Percentiles rank a stretch among this genome's conserved stretches.
These are phyloP conservation scores for Ceratosolen solmsi DNA, from an alignment of 1,140 invertebrate genomes.

Conservation along the genomic window DNA sequence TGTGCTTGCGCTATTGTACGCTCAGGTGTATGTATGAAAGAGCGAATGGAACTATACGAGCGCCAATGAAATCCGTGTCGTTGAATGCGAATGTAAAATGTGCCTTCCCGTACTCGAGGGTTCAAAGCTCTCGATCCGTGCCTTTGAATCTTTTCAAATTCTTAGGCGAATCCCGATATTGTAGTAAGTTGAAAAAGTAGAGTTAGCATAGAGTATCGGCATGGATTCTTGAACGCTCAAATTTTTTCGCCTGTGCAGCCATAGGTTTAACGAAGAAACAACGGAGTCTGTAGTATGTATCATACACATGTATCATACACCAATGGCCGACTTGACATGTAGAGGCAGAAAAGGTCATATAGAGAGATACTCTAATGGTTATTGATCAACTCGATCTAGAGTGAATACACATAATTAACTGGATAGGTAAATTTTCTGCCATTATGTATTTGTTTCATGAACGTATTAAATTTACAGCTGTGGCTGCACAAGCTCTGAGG, in stretches of 20 bases:
- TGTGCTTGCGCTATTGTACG: not conserved
- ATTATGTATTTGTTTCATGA: conserved; percentile 11
- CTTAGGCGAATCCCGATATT: not conserved
- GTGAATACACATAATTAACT: not conserved
- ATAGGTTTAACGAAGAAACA: too few species aligned
- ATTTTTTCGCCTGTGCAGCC: too few species aligned
- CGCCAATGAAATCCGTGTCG: not conserved
- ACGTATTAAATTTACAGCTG: not conserved
- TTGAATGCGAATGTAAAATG: not conserved
- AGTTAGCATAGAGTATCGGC: too few species aligned
- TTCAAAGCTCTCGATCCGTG: not conserved
- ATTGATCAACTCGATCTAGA: not conserved
- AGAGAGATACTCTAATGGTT: not conserved
- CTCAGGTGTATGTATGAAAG: not conserved
- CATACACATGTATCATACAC: too few species aligned
- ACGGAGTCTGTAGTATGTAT: too few species aligned
- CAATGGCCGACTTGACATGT: too few species aligned
- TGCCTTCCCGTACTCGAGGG: not conserved
- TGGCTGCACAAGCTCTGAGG: too few species aligned
- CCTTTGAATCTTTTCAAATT: not conserved
- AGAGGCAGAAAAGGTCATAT: not conserved
- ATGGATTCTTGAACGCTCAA: too few species aligned
- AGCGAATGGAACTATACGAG: not conserved
- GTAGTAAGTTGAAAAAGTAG: not conserved
- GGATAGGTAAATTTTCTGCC: conserved; percentile 8